Conservation (phyloP, 2,888 invertebrate species). For the Brachyopa scutellaris region DNA sequence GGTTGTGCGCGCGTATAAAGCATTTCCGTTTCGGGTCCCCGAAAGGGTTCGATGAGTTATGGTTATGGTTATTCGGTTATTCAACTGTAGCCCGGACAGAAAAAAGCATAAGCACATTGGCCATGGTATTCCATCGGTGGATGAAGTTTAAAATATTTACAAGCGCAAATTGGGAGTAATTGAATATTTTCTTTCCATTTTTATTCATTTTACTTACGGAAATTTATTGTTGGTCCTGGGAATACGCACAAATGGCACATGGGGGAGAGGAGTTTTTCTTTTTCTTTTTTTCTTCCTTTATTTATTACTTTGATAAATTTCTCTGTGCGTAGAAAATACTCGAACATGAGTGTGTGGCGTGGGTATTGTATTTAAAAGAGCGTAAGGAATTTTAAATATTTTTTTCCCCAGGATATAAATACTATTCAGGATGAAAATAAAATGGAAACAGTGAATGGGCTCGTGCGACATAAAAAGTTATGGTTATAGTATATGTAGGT, state of each 20-base stretch:
- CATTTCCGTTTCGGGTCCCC: constrained; percentile 18
- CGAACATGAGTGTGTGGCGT: neutral
- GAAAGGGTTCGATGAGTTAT: constrained; percentile 57
- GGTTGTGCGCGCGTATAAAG: constrained; percentile 25
- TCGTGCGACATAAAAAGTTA: no score
- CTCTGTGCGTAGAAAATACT: neutral
- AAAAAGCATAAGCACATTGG: constrained; percentile 23
- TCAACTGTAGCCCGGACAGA: neutral
- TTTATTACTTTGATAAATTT: constrained; percentile 35
- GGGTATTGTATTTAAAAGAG: constrained; percentile 6
- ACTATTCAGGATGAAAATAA: no score
- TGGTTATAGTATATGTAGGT: no score
- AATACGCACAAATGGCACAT: constrained; percentile 43
- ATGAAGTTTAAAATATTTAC: constrained; percentile 49
- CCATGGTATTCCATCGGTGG: neutral
- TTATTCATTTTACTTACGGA: constrained; percentile 19
- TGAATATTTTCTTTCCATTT: constrained; percentile 43
- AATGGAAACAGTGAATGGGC: no score
- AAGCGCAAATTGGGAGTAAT: constrained; percentile 59
- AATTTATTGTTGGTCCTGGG: constrained; percentile 53
- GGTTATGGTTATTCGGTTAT: constrained; percentile 37
- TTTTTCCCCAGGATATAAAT: no score
- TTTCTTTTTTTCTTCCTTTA: neutral
- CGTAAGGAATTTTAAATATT: constrained; percentile 17
- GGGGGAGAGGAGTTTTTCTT: neutral